Evolutionary conservation across 2,888 invertebrate species (phyloP), one percentile per base, ranked within the genome.

Genomic region (Hartigia nigra): DNA sequence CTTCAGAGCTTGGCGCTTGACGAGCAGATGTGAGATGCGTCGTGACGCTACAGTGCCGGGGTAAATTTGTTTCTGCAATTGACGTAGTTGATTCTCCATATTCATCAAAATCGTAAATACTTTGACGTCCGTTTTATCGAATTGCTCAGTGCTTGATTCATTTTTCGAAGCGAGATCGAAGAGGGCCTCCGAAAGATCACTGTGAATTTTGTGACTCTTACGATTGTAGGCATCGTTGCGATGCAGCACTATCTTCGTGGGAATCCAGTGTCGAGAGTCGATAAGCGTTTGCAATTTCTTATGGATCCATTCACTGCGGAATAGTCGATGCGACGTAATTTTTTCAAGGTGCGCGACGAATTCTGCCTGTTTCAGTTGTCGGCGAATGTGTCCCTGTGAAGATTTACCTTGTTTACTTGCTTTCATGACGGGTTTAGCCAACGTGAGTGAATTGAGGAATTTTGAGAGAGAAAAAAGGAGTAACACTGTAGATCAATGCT

Each of bases 331-430:
- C 69, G 86, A 86, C 37, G 82, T 86, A 69, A 87, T 77, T 23
- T 81, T 83, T 74, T 90, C 90, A 78, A 90, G 81, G 77, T 90
- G 90, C 9, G 88, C 85, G n/a, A 90, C 85, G 82, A 90, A 90
- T 75, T 90, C 89, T 4, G 89, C 87, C 78, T 90, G 90, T 78
- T 90, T 90, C 76, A 88, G 80, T 55, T 89, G 80, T 69, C 87
- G 83, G 31, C 85, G 86, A 75, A 87, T 85, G 75, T 87, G 86
- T 9, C 90, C 88, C 85, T 89, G 78, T 70, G 5, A 35, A 14
- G 23, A 69, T 69, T 32, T 12, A 12, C 36, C 11, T 14, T 39
- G 12, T 35, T 55, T 23, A 55, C 55, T 23, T 23, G 2, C 23
- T 23, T 55, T 55, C 55, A 23, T 23, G 55, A 55, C 39, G 14